phyloP scores from a whole-genome alignment of 2,797 vertebrate species.

The Lepus oiostolus region DNA sequence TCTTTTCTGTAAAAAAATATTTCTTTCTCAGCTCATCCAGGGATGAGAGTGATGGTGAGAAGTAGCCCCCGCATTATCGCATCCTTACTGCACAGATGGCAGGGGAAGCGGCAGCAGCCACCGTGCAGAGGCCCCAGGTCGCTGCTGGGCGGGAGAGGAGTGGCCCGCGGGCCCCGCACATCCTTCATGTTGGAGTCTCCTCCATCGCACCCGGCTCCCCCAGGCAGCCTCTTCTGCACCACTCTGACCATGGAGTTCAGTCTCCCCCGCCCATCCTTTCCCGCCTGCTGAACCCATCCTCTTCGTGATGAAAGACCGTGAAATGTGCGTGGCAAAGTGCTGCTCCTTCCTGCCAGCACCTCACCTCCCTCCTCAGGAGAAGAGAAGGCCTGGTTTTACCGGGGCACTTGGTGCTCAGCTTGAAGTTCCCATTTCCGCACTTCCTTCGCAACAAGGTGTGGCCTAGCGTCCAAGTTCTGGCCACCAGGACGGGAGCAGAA shows the following conservation, averaged over 20 bases:
- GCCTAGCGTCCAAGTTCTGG: neutral
- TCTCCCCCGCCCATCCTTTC: neutral
- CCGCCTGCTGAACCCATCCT: neutral
- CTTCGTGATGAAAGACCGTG: neutral
- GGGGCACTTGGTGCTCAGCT: neutral
- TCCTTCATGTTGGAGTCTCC: neutral
- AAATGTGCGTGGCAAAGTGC: neutral
- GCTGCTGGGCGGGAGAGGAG: neutral
- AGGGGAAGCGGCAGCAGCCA: neutral
- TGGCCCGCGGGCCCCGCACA: neutral
- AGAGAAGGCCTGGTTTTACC: neutral
- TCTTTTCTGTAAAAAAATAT: neutral
- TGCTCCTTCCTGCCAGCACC: neutral
- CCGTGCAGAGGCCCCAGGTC: neutral
- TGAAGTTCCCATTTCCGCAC: neutral
- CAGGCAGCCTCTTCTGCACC: too few relatives aligned
- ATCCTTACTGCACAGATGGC: neutral
- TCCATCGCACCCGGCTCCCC: neutral
- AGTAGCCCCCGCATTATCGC: neutral
- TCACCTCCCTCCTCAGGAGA: neutral
- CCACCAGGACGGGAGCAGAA: neutral
- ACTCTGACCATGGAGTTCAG: neutral
- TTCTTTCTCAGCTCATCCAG: conserved; percentile 47
- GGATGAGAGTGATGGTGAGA: neutral
- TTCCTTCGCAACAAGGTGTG: neutral